phyloP scores from a whole-genome alignment of 2,888 invertebrate genomes.

The Anorthoa munda region DNA sequence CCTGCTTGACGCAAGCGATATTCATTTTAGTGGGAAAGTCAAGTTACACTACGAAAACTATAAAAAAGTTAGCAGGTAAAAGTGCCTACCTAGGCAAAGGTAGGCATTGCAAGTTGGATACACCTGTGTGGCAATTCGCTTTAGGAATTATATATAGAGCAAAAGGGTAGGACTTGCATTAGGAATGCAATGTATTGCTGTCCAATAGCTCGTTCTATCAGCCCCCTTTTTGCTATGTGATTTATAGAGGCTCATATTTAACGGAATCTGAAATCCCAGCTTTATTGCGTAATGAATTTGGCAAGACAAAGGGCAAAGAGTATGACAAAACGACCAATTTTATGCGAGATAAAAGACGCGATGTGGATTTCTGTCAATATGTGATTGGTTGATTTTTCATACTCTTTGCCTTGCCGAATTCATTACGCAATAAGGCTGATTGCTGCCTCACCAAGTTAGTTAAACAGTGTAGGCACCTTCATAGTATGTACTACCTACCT shows the following conservation, averaged over 20 bases:
- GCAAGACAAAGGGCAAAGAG: no score
- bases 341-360: no score
- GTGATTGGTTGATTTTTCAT: no score
- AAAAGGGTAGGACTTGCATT: no score
- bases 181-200: no score
- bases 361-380: no score
- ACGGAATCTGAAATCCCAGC: no score
- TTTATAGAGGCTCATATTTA: not conserved
- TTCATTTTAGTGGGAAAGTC: slow-evolving; percentile 19
- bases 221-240: not conserved
- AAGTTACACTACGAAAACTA: slow-evolving; percentile 4
- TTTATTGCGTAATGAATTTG: no score
- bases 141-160: not conserved
- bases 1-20: slow-evolving; percentile 54
- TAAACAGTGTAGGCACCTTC: not conserved
- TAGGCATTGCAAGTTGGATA: not conserved
- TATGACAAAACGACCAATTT: no score
- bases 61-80: not conserved
- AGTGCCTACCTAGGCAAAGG: not conserved
- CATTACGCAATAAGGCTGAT: no score
- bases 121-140: not conserved
- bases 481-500: not conserved
- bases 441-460: not conserved
- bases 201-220: not conserved
- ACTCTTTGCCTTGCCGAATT: no score